Percentiles rank a stretch among this genome's conserved stretches.
Evolutionary conservation across 2,888 invertebrate genomes (phyloP).

Genomic region (Drosophila paranaensis): DNA sequence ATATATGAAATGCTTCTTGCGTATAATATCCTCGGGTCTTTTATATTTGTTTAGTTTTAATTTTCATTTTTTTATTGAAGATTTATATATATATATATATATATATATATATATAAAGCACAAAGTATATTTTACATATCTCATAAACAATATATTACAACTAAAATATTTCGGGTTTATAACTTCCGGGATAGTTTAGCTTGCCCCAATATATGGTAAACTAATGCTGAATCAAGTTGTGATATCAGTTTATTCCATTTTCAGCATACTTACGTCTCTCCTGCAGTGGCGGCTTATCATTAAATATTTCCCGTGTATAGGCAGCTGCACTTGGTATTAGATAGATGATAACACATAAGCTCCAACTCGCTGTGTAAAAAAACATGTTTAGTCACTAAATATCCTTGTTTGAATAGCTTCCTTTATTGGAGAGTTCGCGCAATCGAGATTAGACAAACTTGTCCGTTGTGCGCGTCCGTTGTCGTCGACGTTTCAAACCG

Average conservation of each 20-base stretch:
- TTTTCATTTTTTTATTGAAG: no score
- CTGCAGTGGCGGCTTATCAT: constrained; percentile 84
- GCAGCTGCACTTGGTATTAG: constrained; percentile 43
- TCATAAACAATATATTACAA: not conserved
- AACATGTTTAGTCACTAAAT: constrained; percentile 47
- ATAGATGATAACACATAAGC: constrained; percentile 31
- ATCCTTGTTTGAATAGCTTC: constrained; percentile 37
- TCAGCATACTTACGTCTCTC: constrained; percentile 85
- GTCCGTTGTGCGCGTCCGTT: constrained; percentile 58
- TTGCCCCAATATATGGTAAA: not conserved
- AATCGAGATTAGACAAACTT: constrained; percentile 13
- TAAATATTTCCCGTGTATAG: constrained; percentile 82
- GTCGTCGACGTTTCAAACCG: constrained; percentile 52
- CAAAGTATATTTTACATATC: not conserved
- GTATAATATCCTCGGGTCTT: no score
- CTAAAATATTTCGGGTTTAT: not conserved
- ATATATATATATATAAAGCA: no score
- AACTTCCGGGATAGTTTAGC: not conserved
- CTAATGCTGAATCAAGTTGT: not conserved
- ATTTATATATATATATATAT: no score
- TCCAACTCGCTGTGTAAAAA: constrained; percentile 49
- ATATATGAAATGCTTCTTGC: no score
- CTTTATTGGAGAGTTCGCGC: constrained; percentile 6
- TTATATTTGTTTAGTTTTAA: not conserved
- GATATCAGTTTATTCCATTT: not conserved